Evolutionary conservation across 2,113 vertebrate species (phyloP).

Genomic region (Guaruba guarouba): DNA sequence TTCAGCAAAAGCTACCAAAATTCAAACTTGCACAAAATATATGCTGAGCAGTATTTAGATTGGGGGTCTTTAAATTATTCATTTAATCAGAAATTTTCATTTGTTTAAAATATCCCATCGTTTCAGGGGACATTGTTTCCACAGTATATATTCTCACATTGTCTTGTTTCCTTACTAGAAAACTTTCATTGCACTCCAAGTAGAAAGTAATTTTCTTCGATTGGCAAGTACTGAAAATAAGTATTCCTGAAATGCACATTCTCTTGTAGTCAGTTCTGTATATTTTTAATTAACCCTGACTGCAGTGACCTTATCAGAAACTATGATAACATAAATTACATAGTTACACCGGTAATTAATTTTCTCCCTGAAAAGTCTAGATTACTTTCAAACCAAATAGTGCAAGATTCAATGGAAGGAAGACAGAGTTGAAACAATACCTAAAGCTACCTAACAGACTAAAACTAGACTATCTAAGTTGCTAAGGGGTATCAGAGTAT

Average conservation of each 20-base stretch:
- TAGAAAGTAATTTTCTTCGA: not conserved
- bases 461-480: not conserved
- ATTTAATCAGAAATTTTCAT: not conserved
- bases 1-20: not conserved
- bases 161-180: not conserved
- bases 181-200: not conserved
- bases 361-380: not conserved
- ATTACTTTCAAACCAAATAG: not conserved
- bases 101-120: not conserved
- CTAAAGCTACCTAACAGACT: not conserved
- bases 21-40: not conserved
- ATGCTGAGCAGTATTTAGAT: not conserved
- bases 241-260: not conserved
- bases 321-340: not conserved
- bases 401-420: not conserved
- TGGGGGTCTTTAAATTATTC: not conserved
- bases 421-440: not conserved
- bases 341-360: not conserved
- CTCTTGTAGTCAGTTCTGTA: not conserved
- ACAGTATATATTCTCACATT: not conserved
- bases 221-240: not conserved
- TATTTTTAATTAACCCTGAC: constrained; percentile 7
- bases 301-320: not conserved
- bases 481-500: not conserved
- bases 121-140: not conserved